These are phyloP conservation scores for Papilio xuthus DNA, from an alignment of 1,140 invertebrate genomes.

Conservation along the genomic window DNA sequence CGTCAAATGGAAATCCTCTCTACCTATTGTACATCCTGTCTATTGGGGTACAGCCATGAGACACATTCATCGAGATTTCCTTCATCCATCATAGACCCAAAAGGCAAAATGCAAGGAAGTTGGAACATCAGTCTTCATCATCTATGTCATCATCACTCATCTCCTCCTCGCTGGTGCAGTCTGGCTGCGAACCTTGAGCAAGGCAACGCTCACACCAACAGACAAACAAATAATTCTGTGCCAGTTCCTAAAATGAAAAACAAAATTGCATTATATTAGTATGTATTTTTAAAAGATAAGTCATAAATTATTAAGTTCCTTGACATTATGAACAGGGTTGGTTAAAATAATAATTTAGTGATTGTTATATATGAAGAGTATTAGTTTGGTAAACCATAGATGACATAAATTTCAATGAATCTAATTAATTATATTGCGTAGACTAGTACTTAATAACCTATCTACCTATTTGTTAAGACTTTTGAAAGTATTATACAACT, in stretches of 20 bases:
- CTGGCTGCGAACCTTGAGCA: conserved; percentile 87
- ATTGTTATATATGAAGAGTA: not conserved
- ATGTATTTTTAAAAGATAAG: not conserved
- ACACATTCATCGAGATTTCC: no score
- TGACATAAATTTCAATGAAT: no score
- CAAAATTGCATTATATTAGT: conserved; percentile 20
- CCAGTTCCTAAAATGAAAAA: conserved; percentile 32
- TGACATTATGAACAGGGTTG: not conserved
- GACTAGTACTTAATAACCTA: no score
- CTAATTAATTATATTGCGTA: no score
- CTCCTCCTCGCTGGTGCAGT: conserved; percentile 90
- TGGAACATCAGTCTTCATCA: conserved; percentile 81
- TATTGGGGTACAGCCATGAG: no score
- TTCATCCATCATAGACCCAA: conserved; percentile 60
- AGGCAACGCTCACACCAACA: conserved; percentile 92
- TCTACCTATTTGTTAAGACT: no score
- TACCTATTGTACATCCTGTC: no score
- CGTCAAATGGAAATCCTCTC: no score
- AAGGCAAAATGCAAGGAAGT: conserved; percentile 76
- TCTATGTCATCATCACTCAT: conserved; percentile 82
- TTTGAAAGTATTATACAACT: no score
- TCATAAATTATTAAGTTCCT: not conserved
- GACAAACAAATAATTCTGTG: conserved; percentile 92
- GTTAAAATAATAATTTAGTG: not conserved
- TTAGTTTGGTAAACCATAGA: no score